Base-by-base conservation (phyloP, 2,888 invertebrate genomes). In the Drosophila setosimentum region DNA sequence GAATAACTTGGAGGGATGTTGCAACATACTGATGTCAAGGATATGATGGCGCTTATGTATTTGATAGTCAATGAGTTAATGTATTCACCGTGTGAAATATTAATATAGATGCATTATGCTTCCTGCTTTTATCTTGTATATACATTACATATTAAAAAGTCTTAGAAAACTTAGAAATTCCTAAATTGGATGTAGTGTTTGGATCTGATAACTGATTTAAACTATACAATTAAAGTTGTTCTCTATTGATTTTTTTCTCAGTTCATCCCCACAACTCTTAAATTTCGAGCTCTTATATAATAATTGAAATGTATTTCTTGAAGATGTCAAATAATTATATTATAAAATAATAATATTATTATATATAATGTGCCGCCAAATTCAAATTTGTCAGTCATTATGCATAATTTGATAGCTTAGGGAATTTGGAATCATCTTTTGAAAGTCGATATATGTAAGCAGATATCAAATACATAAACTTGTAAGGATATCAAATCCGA, bases 31-130 rank as follows among this genome's bases (percentile, higher is more conserved):
- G n/a, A 37, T 32, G 62, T 40, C 71, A 71, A 54, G 45, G n/a
- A 27, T 50, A 45, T 13, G 29, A 18, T 67, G 21, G 30, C 13
- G 37, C n/a, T 61, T 30, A 30, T 40, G 40, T 37, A 21, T 42
- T 51, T 59, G 59, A 59, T 62, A 62, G 63, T 35, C 70, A 67
- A 70, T 74, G 59, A 68, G 35, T 49, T 66, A 49, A 55, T 67
- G 55, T 37, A 66, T 42, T 5, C 21, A 21, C 42, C 21, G 21
- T 21, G 5, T 11, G 0, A 6, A 11, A 11, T 42, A 21, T 42
- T 2, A 55, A 27, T 10, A 18, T 27, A 16, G 27, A 5, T 48
- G 8, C 1, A 18, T 24, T 48, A 11, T 27, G 27, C 8, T 27
- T 27, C 27, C 13, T 21, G 13, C 8, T 8, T 48, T 18, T 8